Base-by-base conservation (phyloP, 2,888 invertebrate species). In the Hoplodrina ambigua region DNA sequence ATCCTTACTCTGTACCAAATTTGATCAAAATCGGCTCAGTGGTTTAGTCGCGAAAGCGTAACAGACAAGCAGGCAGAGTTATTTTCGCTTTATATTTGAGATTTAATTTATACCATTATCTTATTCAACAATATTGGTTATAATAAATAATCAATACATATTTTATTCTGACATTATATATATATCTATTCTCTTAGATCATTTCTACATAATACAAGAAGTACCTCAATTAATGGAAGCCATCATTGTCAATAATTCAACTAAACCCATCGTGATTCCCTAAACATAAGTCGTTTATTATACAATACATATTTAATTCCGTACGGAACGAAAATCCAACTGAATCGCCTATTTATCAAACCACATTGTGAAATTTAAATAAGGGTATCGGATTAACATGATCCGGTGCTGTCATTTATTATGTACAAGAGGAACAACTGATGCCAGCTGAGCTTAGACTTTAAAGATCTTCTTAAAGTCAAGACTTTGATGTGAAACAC, bases 361-460 rank as follows among this genome's bases (percentile, higher is more conserved):
- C 80, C 55, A 59, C 69, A 79, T 68, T 74, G 44, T 74, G 63
- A 74, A 76, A 75, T 76, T 79, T 74, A 60, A 76, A 80, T 68
- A 68, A 67, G 52, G 49, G 68, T 58, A 50, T 74, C 25, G 68
- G 69, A 79, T 74, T 68, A 79, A 53, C 68, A 59, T 59, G 80
- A 76, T 63, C 55, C 56, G 53, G 6, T 54, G 44, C 63, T 68
- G 56, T 56, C 75, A 68, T 79, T 68, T 79, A 74, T 74, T 60
- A 76, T 79, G 49, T 41, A 78, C 52, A 30, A 59, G 58, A 20
- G 53, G 53, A 56, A 3, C 68, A 61, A 54, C 58, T 73, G 73
- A 58, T 78, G 55, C 50, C 33, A 41, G 41, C 41, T 8, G 41
- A 13, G 41, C 13, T 41, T 41, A 0, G 41, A 41, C 10, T 41